Base-by-base conservation (phyloP, 2,113 vertebrate species). In the Prinia subflava region DNA sequence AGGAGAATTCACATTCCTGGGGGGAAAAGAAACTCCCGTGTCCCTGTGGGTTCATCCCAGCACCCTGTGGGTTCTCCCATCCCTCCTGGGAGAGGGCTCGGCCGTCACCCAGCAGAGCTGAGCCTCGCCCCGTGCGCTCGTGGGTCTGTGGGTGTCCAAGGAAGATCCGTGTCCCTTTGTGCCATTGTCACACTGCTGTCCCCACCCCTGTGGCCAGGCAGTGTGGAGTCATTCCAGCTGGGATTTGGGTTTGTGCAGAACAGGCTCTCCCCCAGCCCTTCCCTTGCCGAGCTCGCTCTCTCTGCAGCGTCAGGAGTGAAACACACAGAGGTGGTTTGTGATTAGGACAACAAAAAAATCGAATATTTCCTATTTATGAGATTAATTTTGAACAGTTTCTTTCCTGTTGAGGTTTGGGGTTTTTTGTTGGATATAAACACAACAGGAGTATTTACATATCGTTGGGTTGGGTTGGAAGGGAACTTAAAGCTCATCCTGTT, bases 331-430 rank as follows among this genome's bases (percentile, higher is more conserved):
- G 86, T 94, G 94, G 57, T 84, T 94, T 95, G 92, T 64, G 12
- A 89, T 95, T 81, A 86, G 91, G 94, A 79, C 89, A 95, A 42
- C 64, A 20, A 39, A 39, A 39, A 39, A 39, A 52, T 82, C 95
- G 93, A 77, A 41, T 84, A 65, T 96, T 96, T 97, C 93, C 96
- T 97, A 91, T 98, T 97, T 97, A 97, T 89, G 96, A 97, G 92
- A 95, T 97, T 96, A 68, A 91, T 97, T 96, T 91, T 88, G 90
- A 93, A 83, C 90, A n/a, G 91, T 90, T 96, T 81, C 90, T 83
- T 97, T 97, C 93, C 31, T 62, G 49, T 64, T 17, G 16, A 85
- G 87, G 76, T 96, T 93, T 91, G 9, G 14, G 31, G 33, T 52
- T 93, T 50, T 63, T 70, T 90, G 74, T 95, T 95, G 49, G 73